Evolutionary conservation across 2,888 invertebrate genomes (phyloP).

Genomic region (Galeruca laticollis): DNA sequence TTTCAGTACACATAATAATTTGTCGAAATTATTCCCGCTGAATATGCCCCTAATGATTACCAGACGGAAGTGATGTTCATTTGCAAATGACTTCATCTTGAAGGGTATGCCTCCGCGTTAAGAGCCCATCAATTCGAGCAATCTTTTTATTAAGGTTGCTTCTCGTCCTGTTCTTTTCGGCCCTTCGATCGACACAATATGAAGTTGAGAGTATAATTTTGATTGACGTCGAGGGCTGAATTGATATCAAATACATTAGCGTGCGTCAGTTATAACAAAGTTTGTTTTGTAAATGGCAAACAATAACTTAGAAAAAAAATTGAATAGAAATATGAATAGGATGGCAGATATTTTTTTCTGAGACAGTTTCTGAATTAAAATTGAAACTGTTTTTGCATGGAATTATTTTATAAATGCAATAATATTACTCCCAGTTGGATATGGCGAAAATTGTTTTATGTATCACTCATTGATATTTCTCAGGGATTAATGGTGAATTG

Average conservation of each 20-base stretch:
- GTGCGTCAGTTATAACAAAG: neutral
- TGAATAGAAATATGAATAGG: too few relatives aligned
- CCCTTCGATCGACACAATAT: constrained; percentile 59
- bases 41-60: constrained; percentile 67
- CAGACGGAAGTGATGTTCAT: constrained; percentile 65
- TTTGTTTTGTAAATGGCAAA: too few relatives aligned
- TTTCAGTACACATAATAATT: constrained; percentile 60
- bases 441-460: too few relatives aligned
- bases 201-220: constrained; percentile 64
- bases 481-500: too few relatives aligned
- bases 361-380: too few relatives aligned
- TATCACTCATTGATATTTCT: too few relatives aligned
- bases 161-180: constrained; percentile 61
- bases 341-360: too few relatives aligned
- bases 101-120: constrained; percentile 49
- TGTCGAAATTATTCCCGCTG: constrained; percentile 65
- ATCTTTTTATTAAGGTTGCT: constrained; percentile 66
- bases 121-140: constrained; percentile 64
- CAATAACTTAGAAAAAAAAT: too few relatives aligned
- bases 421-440: too few relatives aligned
- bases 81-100: constrained; percentile 67
- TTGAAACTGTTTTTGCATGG: too few relatives aligned
- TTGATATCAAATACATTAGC: constrained; percentile 36
- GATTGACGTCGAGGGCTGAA: constrained; percentile 60
- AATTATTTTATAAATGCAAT: too few relatives aligned